These are phyloP conservation scores for Teinopalpus imperialis DNA, from an alignment of 2,888 invertebrate species.

Conservation along the genomic window DNA sequence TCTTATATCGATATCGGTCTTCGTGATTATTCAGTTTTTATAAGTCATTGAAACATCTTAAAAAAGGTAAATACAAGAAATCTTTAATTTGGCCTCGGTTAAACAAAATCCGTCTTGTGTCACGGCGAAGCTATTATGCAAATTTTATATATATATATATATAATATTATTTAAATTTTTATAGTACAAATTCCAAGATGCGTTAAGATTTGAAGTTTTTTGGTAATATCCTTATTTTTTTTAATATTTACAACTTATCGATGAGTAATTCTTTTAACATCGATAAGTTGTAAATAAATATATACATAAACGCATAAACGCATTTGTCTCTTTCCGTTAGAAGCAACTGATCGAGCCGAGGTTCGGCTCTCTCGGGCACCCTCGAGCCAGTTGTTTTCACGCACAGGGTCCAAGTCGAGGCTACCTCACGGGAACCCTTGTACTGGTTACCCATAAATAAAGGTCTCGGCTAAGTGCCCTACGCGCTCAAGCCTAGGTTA, in stretches of 20 bases:
- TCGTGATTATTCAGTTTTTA: slow-evolving; percentile 21
- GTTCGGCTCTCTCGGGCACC: no score
- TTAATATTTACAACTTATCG: neutral
- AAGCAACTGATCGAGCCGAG: no score
- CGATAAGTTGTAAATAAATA: no score
- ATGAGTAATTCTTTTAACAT: slow-evolving; percentile 2
- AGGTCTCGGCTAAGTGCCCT: no score
- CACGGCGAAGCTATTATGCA: slow-evolving; percentile 27
- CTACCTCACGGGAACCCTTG: no score
- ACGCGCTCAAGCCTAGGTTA: no score
- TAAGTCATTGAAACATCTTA: slow-evolving; percentile 1
- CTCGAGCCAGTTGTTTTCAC: no score
- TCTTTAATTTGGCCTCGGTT: slow-evolving; percentile 28
- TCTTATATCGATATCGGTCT: neutral
- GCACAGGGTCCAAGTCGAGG: no score
- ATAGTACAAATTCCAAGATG: slow-evolving; percentile 2
- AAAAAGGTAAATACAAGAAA: slow-evolving; percentile 20
- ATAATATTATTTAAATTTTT: no score
- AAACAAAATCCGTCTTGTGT: slow-evolving; percentile 29
- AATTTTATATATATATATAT: slow-evolving; percentile 13
- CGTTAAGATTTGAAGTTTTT: neutral
- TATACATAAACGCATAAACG: no score
- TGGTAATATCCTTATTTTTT: neutral
- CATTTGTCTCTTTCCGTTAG: no score
- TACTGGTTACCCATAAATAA: no score